These are phyloP conservation scores for Lamellibrachia columna DNA, from an alignment of 2,888 invertebrate species.

Conservation along the genomic window DNA sequence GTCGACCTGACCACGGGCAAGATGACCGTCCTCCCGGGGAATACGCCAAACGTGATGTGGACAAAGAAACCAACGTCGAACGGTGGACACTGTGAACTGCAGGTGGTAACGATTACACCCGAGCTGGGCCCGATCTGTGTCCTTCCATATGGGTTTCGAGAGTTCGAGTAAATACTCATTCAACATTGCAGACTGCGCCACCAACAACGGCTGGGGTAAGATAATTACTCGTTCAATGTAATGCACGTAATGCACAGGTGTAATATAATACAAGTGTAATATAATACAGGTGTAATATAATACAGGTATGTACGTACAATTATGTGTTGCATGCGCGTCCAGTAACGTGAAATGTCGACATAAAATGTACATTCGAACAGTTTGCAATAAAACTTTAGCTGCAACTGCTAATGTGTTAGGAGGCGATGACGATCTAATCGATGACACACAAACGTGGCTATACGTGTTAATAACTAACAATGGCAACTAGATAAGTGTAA, in stretches of 20 bases:
- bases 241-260: not conserved
- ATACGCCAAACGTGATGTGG: not conserved
- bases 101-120: not conserved
- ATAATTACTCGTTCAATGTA: not conserved
- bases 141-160: not conserved
- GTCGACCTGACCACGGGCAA: not conserved
- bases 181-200: not conserved
- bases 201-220: conserved; percentile 6
- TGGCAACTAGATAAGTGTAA: too few species aligned
- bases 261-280: not conserved
- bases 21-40: not conserved
- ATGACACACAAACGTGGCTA: too few species aligned
- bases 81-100: not conserved
- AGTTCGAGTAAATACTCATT: not conserved
- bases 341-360: too few species aligned
- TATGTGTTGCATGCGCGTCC: not conserved
- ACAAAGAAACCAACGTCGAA: not conserved
- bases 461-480: too few species aligned
- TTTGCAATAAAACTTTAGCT: too few species aligned
- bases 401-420: too few species aligned
- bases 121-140: not conserved
- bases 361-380: too few species aligned
- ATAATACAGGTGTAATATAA: too few species aligned
- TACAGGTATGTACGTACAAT: not conserved
- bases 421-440: too few species aligned